Evolutionary conservation across 2,113 vertebrate species (phyloP).

Genomic region (Emydocephalus ijimae): DNA sequence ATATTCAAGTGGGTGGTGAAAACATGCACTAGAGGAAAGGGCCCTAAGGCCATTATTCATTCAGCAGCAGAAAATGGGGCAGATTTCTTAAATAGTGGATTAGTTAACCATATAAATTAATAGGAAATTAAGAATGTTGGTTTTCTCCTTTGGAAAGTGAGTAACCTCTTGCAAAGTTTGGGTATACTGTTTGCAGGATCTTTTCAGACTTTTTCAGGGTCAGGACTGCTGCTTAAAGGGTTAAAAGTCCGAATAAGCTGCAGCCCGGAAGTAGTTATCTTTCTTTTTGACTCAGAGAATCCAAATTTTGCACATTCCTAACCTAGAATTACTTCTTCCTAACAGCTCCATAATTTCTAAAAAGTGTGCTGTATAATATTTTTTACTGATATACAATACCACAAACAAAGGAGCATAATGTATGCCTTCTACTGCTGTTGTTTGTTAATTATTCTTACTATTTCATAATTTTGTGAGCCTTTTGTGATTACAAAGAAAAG

Average conservation of each 20-base stretch:
- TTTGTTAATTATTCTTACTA: not conserved
- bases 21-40: no score
- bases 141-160: not conserved
- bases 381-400: conserved; percentile 20
- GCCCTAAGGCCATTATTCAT: not conserved
- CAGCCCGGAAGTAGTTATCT: conserved; percentile 44
- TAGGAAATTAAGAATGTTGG: not conserved
- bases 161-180: not conserved
- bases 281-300: not conserved
- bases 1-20: not conserved
- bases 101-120: conserved; percentile 33
- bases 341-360: not conserved
- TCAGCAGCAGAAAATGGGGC: not conserved
- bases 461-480: not conserved
- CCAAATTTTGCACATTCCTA: not conserved
- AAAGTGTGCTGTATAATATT: not conserved
- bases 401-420: not conserved
- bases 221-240: not conserved
- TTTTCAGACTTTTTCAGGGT: not conserved
- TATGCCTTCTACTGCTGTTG: not conserved
- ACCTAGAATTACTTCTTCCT: not conserved
- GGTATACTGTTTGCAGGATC: conserved; percentile 20
- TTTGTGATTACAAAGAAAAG: not conserved
- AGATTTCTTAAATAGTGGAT: conserved; percentile 12
- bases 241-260: conserved; percentile 24